Evolutionary conservation across 1,140 invertebrate genomes (phyloP), one percentile per base, ranked within the genome.

Genomic region (Dinoponera quadriceps): DNA sequence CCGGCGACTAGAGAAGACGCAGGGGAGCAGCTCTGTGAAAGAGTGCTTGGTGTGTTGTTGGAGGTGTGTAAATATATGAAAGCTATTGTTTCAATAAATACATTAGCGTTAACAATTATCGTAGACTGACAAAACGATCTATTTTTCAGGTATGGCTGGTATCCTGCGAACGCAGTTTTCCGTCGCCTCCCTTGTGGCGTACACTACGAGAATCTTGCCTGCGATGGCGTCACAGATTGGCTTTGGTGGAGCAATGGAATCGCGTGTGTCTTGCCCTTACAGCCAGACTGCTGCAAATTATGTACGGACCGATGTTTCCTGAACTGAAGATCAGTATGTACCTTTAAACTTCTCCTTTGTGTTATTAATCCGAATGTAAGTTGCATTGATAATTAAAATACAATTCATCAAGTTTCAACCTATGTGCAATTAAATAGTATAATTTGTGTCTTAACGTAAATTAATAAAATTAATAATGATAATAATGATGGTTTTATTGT

Each of bases 231-330:
- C 99, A 99, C 94, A 96, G 98, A 82, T 95, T 98, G 62, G 97
- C 98, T 57, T 95, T 99, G 0, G 96, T 99, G 9, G 97, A 98
- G 91, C 98, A 99, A 92, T 99, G 99, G 99, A 98, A 98, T 93
- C 96, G 98, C 68, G 97, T 99, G 16, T 99, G 98, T 93, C 95
- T 99, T 27, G 97, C 97, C 0, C 95, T 99, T 13, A 99, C 98
- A 0, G 96, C 97, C 16, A 95, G 96, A 66, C 95, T 99, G 25
- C 94, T 99, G 4, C 95, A 96, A 83, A 97, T 98, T 91, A 98
- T 99, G 96, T 99, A 98, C 94, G 98, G 98, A 1, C 96, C 97
- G 16, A 95, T 96, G 57, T 99, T 98, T 95, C 98, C 98, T 0
- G 96, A 97, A 90, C 94, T 98, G 85, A 98, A 97, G 95, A 96